A percentile compares a stretch with the other conserved stretches of the same genome.
Conservation (phyloP, 2,888 invertebrate species). For the Loripinus fragilis region DNA sequence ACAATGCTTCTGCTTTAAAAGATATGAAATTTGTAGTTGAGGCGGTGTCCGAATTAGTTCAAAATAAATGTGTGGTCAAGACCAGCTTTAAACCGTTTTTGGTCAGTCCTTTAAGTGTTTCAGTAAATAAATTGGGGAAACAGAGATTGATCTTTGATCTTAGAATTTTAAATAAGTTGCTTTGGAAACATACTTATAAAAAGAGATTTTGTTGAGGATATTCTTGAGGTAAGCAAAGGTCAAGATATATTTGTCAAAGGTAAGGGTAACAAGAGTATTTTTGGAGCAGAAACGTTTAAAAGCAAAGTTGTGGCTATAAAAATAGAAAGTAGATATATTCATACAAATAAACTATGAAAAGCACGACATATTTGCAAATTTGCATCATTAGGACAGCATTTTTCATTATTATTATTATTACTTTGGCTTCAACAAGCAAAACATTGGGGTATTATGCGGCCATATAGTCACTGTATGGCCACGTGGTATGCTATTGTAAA, state of each 20-base stretch:
- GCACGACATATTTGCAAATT: too few relatives aligned
- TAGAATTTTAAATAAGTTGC: too few relatives aligned
- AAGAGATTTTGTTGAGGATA: constrained; percentile 16
- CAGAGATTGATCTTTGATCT: too few relatives aligned
- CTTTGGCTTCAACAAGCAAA: too few relatives aligned
- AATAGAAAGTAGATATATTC: too few relatives aligned
- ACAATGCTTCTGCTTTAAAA: constrained; percentile 15
- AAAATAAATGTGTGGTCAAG: neutral
- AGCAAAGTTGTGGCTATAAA: neutral
- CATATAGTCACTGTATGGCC: too few relatives aligned
- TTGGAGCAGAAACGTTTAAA: neutral
- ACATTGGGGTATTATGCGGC: too few relatives aligned
- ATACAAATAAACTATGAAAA: too few relatives aligned
- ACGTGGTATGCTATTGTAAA: too few relatives aligned
- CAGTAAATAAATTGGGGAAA: neutral
- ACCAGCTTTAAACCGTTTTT: constrained; percentile 3
- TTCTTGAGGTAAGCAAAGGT: constrained; percentile 3
- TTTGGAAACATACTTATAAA: too few relatives aligned
- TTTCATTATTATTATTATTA: too few relatives aligned
- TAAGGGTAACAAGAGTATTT: neutral
- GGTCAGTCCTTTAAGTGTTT: constrained; percentile 17
- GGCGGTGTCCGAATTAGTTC: neutral
- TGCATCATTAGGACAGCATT: too few relatives aligned
- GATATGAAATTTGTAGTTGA: neutral
- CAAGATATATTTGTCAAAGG: constrained; percentile 10